Base-by-base conservation (phyloP, 2,113 vertebrate species). In the Plecturocebus donacophilus region DNA sequence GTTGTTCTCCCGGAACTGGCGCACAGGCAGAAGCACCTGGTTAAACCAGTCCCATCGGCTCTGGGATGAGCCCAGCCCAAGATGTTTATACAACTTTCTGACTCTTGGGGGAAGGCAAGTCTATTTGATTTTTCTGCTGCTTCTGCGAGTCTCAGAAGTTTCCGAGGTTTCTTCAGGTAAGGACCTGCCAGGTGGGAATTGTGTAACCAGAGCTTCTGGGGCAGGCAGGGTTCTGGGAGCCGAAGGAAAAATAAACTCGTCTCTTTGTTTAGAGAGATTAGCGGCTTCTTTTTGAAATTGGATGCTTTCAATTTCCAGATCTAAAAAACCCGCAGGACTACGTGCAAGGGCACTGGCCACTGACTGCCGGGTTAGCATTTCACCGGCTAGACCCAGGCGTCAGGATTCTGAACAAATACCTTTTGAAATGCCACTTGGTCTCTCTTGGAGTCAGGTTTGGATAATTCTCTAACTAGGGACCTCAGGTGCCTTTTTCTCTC, bases 41-140 rank as follows among this genome's bases (percentile, higher is more conserved):
- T 90, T 80, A 83, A 95, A 97, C 97, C 87, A 75, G 98, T 97
- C 95, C 89, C 27, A 1, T 61, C 32, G 49, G 80, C 77, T 54
- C 0, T 0, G 16, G 47, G 42, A 84, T 76, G 27, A 47, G 75
- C 45, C 45, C 58, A 42, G 79, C n/a, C 52, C 23, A 45, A 54
- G 38, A 47, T 86, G 61, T 96, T 84, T 93, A 42, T 4, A 45
- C 42, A 66, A 52, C 20, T 13, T 66, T 83, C 76, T 47, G 75
- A 38, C 14, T 81, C 66, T 54, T 45, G 2, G 49, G 71, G 45
- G 61, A 80, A 40, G 68, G 32, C 2, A 11, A 54, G 68, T 16
- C 61, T 42, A 52, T 52, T 71, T 30, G 79, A 8, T 58, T 40
- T 80, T 86, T 45, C 86, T 58, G 10, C 42, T 16, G 32, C 47